These are phyloP conservation scores for Pseudochirops cupreus DNA, from an alignment of 2,797 vertebrate species.

Conservation along the genomic window DNA sequence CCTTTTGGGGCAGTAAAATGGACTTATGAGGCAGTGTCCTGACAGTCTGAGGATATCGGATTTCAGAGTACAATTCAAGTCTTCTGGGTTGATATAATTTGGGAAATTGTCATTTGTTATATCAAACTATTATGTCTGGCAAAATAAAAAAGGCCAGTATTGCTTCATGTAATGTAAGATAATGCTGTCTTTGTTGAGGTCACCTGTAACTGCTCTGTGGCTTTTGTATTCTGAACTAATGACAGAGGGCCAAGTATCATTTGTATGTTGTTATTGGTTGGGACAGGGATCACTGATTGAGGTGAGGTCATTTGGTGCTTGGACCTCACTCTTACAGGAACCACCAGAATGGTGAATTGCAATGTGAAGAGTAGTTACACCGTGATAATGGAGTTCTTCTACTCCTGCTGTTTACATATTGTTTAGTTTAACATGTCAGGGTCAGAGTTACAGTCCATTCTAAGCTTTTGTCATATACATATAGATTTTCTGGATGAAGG, in stretches of 20 bases:
- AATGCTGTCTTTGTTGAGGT: not conserved
- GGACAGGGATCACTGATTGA: not conserved
- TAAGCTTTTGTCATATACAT: not conserved
- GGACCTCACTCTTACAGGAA: not conserved
- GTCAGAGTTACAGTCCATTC: not conserved
- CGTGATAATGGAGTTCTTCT: not conserved
- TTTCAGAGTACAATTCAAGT: not conserved
- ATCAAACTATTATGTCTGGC: constrained; percentile 45
- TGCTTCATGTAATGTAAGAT: not conserved
- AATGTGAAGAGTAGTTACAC: not conserved
- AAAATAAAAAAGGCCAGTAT: constrained; percentile 11
- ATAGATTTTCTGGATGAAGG: not conserved
- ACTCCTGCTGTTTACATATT: not conserved
- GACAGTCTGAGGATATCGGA: constrained; percentile 47
- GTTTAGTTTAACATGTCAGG: not conserved
- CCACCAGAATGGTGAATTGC: not conserved
- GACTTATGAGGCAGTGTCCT: constrained; percentile 63
- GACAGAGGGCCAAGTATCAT: not conserved
- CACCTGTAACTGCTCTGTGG: constrained; percentile 7
- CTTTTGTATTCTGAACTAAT: constrained; percentile 25
- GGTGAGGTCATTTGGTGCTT: not conserved
- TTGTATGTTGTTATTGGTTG: not conserved
- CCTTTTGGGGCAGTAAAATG: constrained; percentile 73
- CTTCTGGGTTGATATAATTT: constrained; percentile 1
- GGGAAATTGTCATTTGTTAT: constrained; percentile 39